phyloP scores from a whole-genome alignment of 2,797 vertebrate species.

The Serranus cabrilla region DNA sequence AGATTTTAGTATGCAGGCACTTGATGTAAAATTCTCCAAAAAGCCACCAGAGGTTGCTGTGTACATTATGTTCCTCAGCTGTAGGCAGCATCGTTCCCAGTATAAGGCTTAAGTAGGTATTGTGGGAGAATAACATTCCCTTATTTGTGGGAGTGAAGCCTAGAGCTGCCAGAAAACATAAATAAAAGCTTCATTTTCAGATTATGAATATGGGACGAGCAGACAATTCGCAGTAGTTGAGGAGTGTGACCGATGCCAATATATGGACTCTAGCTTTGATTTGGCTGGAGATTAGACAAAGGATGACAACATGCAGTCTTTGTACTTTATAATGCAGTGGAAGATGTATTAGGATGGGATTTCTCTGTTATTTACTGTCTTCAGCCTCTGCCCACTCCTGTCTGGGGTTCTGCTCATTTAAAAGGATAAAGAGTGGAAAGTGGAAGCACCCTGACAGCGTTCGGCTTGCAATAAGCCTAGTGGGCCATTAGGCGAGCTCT shows the following conservation, averaged over 20 bases:
- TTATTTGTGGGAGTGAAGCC: slow-evolving; percentile 49
- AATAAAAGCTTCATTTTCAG: slow-evolving; percentile 52
- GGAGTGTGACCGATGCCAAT: slow-evolving; percentile 36
- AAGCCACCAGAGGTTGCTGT: slow-evolving; percentile 83
- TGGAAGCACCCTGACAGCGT: slow-evolving; percentile 49
- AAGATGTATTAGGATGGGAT: slow-evolving; percentile 48
- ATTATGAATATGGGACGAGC: slow-evolving; percentile 51
- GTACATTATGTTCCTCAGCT: slow-evolving; percentile 52
- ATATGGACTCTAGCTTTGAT: slow-evolving; percentile 40
- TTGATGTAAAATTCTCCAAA: slow-evolving; percentile 2
- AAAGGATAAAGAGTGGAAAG: slow-evolving; percentile 63
- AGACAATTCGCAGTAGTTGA: slow-evolving; percentile 17
- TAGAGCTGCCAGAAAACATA: slow-evolving; percentile 46
- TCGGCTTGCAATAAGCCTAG: slow-evolving; percentile 54
- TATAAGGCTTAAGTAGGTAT: slow-evolving; percentile 31
- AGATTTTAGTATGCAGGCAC: background rate
- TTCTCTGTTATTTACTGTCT: slow-evolving; percentile 54
- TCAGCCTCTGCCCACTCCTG: slow-evolving; percentile 51
- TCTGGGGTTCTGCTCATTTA: slow-evolving; percentile 54
- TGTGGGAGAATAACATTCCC: slow-evolving; percentile 48
- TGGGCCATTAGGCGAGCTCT: slow-evolving; percentile 58
- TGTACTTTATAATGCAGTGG: slow-evolving; percentile 45
- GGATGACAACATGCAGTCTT: slow-evolving; percentile 54
- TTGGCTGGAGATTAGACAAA: slow-evolving; percentile 58
- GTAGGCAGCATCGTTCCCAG: background rate